Percentiles rank a stretch among this genome's conserved stretches.
Evolutionary conservation across 2,113 vertebrate species (phyloP).

Genomic region (Zootoca vivipara): DNA sequence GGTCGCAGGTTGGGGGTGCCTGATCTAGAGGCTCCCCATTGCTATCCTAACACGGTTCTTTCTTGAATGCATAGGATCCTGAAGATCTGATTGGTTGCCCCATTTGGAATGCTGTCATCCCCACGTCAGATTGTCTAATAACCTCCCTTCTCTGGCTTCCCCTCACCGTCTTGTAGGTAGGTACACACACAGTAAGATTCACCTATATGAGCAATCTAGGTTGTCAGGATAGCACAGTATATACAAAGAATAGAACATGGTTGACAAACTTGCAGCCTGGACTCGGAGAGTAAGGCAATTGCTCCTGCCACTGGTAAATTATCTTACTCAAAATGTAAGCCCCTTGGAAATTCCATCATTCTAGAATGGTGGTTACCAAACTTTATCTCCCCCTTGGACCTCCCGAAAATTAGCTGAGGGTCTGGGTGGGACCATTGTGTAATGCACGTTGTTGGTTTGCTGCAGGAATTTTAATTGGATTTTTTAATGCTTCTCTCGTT

Average conservation of each 20-base stretch:
- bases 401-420: too few species aligned
- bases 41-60: neutral
- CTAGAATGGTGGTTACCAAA: neutral
- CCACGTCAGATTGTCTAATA: neutral
- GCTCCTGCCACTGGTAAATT: neutral
- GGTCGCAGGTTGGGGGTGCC: rapidly evolving
- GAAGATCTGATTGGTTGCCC: neutral
- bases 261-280: neutral
- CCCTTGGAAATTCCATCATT: neutral
- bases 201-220: neutral
- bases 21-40: neutral
- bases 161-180: too few species aligned
- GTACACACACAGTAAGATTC: neutral
- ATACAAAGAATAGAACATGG: too few species aligned
- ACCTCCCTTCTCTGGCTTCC: neutral
- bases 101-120: neutral
- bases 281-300: too few species aligned
- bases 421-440: too few species aligned
- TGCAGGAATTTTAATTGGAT: too few species aligned
- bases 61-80: neutral
- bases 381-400: too few species aligned
- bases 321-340: neutral
- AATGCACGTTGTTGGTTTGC: too few species aligned
- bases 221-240: too few species aligned
- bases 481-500: too few species aligned